Percentiles rank a stretch among this genome's conserved stretches.
phyloP scores from a whole-genome alignment of 1,140 invertebrate species.

The Medauroidea extradentata region DNA sequence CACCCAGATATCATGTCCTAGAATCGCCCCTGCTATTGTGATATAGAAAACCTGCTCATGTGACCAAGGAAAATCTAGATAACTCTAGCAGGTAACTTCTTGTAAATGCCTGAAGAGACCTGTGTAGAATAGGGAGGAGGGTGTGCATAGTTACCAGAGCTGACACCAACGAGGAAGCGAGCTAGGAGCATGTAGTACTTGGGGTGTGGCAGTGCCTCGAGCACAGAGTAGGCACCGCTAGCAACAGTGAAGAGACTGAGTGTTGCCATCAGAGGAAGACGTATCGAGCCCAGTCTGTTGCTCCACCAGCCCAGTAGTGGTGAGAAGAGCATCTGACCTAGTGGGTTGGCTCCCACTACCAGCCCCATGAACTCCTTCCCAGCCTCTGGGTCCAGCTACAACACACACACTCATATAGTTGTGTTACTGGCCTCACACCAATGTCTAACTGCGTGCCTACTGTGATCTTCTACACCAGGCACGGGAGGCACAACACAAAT shows the following conservation, averaged over 20 bases:
- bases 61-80: too few species aligned
- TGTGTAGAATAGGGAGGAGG: constrained; percentile 29
- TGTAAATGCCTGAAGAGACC: constrained; percentile 8
- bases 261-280: constrained; percentile 66
- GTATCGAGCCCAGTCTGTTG: constrained; percentile 64
- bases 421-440: too few species aligned
- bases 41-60: too few species aligned
- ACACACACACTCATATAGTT: too few species aligned
- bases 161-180: constrained; percentile 78
- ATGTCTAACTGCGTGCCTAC: too few species aligned
- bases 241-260: constrained; percentile 68
- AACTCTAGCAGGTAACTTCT: too few species aligned
- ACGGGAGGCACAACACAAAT: too few species aligned
- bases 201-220: constrained; percentile 60
- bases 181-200: constrained; percentile 70
- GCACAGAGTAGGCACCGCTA: constrained; percentile 73
- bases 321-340: constrained; percentile 84
- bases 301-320: constrained; percentile 82
- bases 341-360: constrained; percentile 80
- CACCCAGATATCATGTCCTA: too few species aligned
- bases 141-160: constrained; percentile 48
- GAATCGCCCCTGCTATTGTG: too few species aligned
- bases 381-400: constrained; percentile 64
- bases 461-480: too few species aligned
- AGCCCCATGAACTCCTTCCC: constrained; percentile 80